Base-by-base conservation (phyloP, 2,113 vertebrate genomes). In the Aptenodytes forsteri region DNA sequence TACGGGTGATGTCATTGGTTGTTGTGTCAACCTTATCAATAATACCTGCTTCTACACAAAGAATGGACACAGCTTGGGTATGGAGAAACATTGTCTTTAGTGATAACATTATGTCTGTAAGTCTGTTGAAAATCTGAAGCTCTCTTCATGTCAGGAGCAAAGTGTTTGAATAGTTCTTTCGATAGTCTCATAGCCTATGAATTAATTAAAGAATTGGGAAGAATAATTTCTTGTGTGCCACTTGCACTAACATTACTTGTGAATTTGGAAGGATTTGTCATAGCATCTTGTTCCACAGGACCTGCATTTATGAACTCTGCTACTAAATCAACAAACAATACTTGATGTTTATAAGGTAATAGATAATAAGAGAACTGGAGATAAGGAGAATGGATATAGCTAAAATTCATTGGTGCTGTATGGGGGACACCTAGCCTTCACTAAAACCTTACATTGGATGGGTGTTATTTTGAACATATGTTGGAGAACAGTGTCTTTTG, bases 31-130 rank as follows among this genome's bases (percentile, higher is more conserved):
- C 96, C 98, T 99, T 66, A 99, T 99, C 97, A 99, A 99, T 96
- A 99, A 99, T 89, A 99, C 98, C 91, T 98, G 98, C 97, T 99
- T 99, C 98, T 99, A 99, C 95, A 99, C 98, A 87, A 99, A 99
- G 98, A 99, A 99, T 56, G 98, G 98, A 95, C 98, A 99, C 97
- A 99, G 98, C 98, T 97, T 99, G 98, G 98, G 98, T 99, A 98
- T 92, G 97, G 73, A 97, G 71, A 94, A 93, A 56, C 22, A 13
- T 81, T 81, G 16, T 67, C 91, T 83, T 62, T 78, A 55, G 8
- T 49, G 20, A 12, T 85, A 58, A 26, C 25, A 2, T 46, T 55
- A 2, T 56, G 15, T 65, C 70, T 70, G 40, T 65, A 64, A 69
- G 82, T 38, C 69, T 90, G 42, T 83, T 93, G 50, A 70, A 50